phyloP scores from a whole-genome alignment of 2,797 vertebrate species.

The Ptychadena robeensis region DNA sequence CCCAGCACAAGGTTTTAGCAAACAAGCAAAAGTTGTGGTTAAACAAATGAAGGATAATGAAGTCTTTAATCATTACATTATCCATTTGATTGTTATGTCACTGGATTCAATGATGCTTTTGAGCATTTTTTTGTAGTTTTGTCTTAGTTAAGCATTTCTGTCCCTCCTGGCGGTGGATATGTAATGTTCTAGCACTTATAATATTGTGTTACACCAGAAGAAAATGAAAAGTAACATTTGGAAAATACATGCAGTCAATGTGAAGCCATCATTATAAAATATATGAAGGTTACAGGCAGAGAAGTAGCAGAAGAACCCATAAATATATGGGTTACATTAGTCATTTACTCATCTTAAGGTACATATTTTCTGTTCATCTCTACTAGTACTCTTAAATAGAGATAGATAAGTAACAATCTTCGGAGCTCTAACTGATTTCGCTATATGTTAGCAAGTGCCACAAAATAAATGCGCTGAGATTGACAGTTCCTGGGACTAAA shows the following conservation, averaged over 20 bases:
- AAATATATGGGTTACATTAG: constrained; percentile 31
- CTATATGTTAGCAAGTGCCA: constrained; percentile 38
- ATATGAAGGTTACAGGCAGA: constrained; percentile 18
- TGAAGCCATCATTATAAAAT: constrained; percentile 16
- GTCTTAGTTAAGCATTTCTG: neutral
- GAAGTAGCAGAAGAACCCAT: constrained; percentile 16
- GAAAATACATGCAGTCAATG: constrained; percentile 5
- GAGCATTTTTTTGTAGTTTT: neutral
- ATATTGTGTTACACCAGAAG: constrained; percentile 27
- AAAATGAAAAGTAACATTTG: constrained; percentile 4
- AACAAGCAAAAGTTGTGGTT: too few relatives aligned
- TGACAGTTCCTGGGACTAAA: constrained; percentile 57
- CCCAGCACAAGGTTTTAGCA: too few relatives aligned
- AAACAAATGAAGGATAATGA: too few relatives aligned
- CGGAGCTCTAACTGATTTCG: constrained; percentile 29
- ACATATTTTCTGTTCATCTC: constrained; percentile 42
- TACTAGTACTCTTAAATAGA: constrained; percentile 42
- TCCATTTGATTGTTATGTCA: neutral
- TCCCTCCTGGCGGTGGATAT: neutral
- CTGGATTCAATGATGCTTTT: neutral
- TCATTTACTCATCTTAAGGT: constrained; percentile 25
- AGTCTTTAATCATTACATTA: too few relatives aligned
- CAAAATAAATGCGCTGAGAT: constrained; percentile 58
- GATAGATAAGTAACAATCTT: constrained; percentile 47
- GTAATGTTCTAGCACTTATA: constrained; percentile 6